Conservation (phyloP, 1,140 invertebrate species). For the Phymorhynchus buccinoides region DNA sequence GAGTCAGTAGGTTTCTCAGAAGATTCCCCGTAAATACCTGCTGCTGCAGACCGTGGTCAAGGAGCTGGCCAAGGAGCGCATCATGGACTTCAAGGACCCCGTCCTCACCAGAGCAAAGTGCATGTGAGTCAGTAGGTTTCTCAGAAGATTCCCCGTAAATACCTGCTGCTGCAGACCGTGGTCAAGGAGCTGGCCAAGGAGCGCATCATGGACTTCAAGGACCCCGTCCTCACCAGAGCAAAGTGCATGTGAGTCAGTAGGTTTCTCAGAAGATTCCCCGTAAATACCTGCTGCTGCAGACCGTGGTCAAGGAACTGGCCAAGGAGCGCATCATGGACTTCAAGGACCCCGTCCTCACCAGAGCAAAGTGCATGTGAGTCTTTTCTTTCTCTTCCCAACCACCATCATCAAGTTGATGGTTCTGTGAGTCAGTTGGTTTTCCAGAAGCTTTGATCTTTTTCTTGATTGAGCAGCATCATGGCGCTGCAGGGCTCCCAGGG, state of each 20-base stretch:
- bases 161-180: conserved; percentile 94
- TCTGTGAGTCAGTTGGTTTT: no score
- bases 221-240: conserved; percentile 91
- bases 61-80: conserved; percentile 82
- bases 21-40: conserved; percentile 95
- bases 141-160: conserved; percentile 97
- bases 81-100: conserved; percentile 82
- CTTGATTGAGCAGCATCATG: no score
- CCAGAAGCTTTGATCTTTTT: no score
- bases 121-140: conserved; percentile 76
- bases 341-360: conserved; percentile 90
- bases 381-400: no score
- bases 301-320: conserved; percentile 87
- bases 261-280: conserved; percentile 97
- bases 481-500: no score
- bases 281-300: conserved; percentile 94
- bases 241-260: conserved; percentile 83
- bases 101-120: conserved; percentile 92
- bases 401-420: no score
- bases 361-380: conserved; percentile 86
- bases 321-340: conserved; percentile 77
- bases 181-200: conserved; percentile 86
- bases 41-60: conserved; percentile 93
- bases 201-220: conserved; percentile 75
- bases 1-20: no score